These are phyloP conservation scores for Protonibea diacanthus DNA, from an alignment of 2,797 vertebrate genomes.

Conservation along the genomic window DNA sequence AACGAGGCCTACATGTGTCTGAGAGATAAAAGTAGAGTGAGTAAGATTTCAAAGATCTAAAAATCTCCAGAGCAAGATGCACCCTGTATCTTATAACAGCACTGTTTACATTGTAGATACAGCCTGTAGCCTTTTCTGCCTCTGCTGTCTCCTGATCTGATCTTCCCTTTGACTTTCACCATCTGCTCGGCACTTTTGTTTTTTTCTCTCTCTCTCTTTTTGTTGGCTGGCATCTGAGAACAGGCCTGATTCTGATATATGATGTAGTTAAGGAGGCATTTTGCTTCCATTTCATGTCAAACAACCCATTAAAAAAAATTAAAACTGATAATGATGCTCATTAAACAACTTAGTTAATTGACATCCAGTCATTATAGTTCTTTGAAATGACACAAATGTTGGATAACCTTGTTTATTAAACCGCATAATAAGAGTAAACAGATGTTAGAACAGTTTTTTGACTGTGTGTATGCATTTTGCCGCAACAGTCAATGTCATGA, in stretches of 20 bases:
- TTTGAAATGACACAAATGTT: neutral
- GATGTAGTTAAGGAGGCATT: neutral
- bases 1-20: neutral
- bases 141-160: conserved; percentile 14
- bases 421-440: conserved; percentile 1
- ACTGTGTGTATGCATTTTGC: neutral
- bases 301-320: conserved; percentile 7
- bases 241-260: conserved; percentile 15
- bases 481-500: neutral
- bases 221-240: conserved; percentile 23
- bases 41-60: conserved; percentile 9
- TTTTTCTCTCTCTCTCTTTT: conserved; percentile 18
- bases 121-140: conserved; percentile 31
- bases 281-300: neutral
- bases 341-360: neutral
- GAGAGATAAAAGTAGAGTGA: conserved; percentile 4
- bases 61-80: conserved; percentile 22
- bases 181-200: conserved; percentile 38
- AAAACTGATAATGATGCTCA: neutral
- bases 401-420: conserved; percentile 7
- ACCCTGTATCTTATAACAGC: conserved; percentile 2
- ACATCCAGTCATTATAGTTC: neutral
- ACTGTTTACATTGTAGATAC: conserved; percentile 27
- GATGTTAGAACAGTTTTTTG: neutral
- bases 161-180: conserved; percentile 48